These are phyloP conservation scores for Phragmatobia fuliginosa DNA, from an alignment of 2,888 invertebrate species.

Conservation along the genomic window DNA sequence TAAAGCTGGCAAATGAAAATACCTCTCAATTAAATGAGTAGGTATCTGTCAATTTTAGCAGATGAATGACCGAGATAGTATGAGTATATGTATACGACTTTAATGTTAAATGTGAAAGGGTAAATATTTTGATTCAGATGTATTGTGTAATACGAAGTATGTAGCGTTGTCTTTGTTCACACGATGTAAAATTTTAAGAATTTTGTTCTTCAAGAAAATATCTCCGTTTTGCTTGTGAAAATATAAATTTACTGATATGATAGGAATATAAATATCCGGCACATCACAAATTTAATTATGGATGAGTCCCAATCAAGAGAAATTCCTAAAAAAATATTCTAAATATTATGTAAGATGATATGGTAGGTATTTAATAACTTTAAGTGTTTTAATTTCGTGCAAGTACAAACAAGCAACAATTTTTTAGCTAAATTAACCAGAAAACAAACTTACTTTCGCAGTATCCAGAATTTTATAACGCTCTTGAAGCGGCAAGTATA, in stretches of 20 bases:
- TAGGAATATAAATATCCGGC: background rate
- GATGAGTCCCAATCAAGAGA: background rate
- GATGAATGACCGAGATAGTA: slow-evolving; percentile 22
- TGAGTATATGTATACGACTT: background rate
- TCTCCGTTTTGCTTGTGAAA: background rate
- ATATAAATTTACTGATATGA: background rate
- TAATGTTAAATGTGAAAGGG: slow-evolving; percentile 15
- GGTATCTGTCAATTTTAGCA: slow-evolving; percentile 20
- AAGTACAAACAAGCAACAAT: background rate
- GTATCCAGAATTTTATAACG: background rate
- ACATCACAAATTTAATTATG: background rate
- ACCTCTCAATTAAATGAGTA: slow-evolving; percentile 16
- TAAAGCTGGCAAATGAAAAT: slow-evolving; percentile 21
- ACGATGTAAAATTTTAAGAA: background rate
- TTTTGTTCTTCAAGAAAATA: background rate
- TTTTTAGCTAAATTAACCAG: background rate
- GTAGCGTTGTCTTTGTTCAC: background rate
- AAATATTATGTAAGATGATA: too few species aligned
- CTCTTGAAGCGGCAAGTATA: slow-evolving; percentile 17
- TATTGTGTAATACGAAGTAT: background rate
- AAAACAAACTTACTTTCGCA: background rate
- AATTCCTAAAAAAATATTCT: background rate
- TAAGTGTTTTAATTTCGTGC: too few species aligned
- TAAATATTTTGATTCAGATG: background rate
- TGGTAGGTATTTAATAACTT: too few species aligned